A percentile compares a stretch with the other conserved stretches of the same genome.
These are phyloP conservation scores for Synanthedon myopaeformis DNA, from an alignment of 2,888 invertebrate genomes.

Conservation along the genomic window DNA sequence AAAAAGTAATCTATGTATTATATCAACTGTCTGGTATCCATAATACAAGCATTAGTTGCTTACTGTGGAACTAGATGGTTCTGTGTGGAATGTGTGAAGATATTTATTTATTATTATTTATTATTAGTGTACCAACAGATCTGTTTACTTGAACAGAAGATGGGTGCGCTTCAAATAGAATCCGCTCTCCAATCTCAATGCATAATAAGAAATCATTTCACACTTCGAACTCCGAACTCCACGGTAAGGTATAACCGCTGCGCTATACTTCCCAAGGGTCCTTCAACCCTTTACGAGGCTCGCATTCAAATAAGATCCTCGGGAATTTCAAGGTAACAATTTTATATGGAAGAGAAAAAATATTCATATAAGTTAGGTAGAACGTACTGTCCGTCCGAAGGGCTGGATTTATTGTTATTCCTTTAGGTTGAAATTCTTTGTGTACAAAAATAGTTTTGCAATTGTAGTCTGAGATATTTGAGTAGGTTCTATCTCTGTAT, in stretches of 20 bases:
- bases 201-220: background rate
- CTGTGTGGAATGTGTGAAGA: no score
- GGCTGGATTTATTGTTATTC: background rate
- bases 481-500: no score
- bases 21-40: no score
- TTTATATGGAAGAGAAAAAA: background rate
- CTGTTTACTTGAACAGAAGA: no score
- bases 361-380: background rate
- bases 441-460: no score
- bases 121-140: no score
- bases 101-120: no score
- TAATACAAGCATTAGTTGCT: no score
- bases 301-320: constrained; percentile 24
- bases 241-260: background rate
- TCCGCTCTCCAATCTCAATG: background rate
- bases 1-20: no score
- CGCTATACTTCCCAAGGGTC: constrained; percentile 14
- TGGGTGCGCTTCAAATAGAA: background rate
- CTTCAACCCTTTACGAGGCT: constrained; percentile 18
- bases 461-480: no score
- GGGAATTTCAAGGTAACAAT: background rate
- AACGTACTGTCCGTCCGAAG: background rate
- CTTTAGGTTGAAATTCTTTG: background rate
- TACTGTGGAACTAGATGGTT: no score
- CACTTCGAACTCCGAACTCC: background rate